Base-by-base conservation (phyloP, 2,888 invertebrate species). In the Sesia bembeciformis region DNA sequence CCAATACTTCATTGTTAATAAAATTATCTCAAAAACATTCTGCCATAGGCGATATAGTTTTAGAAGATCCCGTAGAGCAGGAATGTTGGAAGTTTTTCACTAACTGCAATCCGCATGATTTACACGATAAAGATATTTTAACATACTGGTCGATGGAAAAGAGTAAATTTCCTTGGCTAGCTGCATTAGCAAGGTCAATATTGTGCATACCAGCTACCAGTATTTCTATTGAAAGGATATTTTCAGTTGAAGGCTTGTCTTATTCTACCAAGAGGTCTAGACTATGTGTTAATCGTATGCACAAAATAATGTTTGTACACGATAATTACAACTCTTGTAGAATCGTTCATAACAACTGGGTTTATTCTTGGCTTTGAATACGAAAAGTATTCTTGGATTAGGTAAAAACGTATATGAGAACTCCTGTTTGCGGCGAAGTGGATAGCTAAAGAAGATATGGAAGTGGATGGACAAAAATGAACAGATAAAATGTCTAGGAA, bases 181-280 rank as follows among this genome's bases (percentile, higher is more conserved):
- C 55, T 6, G 51, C 49, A 40, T 40, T 57, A 7, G 58, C 60
- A 0, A 40, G 51, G 39, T 40, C 54, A n/a, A 0, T 59, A 3
- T 41, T 59, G 40, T 54, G 52, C 5, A 54, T 52, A 7, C 62
- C 62, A 40, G 60, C 60, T 7, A 62, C 60, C 5, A 61, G 56
- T 38, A 61, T 54, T 3, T 58, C 62, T 7, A 59, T 61, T 51
- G 58, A 63, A 43, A 55, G 60, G 42, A 56, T 58, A 1, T 60
- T 61, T 51, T 58, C 61, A 3, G 54, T 57, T 42, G 60, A 54
- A 40, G 62, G 60, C 5, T 41, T 58, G 6, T 40, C 40, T 39
- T 5, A 58, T 7, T 53, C 59, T 7, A 60, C 55, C 4, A 62
- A 62, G 52, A 40, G 59, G 40, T 57, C 53, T 5, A 52, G 57